phyloP scores from a whole-genome alignment of 1,140 invertebrate genomes.

The Sarcophaga peregrina region DNA sequence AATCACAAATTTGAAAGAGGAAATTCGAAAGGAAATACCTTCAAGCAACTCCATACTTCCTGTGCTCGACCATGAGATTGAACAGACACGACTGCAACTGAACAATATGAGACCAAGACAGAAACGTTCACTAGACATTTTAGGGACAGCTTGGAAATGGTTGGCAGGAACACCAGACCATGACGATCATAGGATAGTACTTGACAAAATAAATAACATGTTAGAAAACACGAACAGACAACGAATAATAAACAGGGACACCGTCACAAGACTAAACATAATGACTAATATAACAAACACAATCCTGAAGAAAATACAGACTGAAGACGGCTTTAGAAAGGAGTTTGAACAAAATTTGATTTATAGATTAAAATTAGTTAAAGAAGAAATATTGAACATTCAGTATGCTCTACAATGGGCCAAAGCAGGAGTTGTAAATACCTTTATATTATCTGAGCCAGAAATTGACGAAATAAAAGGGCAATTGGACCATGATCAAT shows the following conservation, averaged over 20 bases:
- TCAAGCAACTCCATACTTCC: conserved; percentile 6
- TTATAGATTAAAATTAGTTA: neutral
- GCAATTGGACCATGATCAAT: neutral
- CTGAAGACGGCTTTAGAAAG: too few relatives aligned
- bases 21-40: too few relatives aligned
- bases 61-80: neutral
- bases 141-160: too few relatives aligned
- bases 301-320: too few relatives aligned
- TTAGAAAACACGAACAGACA: conserved; percentile 9
- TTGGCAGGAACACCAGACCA: conserved; percentile 9
- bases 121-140: too few relatives aligned
- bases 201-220: neutral
- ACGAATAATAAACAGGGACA: neutral
- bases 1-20: too few relatives aligned
- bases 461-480: neutral
- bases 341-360: neutral
- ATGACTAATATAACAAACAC: neutral
- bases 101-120: neutral
- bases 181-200: neutral
- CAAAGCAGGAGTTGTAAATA: neutral
- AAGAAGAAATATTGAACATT: conserved; percentile 11
- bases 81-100: neutral
- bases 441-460: neutral
- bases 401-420: neutral
- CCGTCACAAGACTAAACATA: neutral